phyloP scores from a whole-genome alignment of 1,140 invertebrate species.

The Oryctes rhinoceros region DNA sequence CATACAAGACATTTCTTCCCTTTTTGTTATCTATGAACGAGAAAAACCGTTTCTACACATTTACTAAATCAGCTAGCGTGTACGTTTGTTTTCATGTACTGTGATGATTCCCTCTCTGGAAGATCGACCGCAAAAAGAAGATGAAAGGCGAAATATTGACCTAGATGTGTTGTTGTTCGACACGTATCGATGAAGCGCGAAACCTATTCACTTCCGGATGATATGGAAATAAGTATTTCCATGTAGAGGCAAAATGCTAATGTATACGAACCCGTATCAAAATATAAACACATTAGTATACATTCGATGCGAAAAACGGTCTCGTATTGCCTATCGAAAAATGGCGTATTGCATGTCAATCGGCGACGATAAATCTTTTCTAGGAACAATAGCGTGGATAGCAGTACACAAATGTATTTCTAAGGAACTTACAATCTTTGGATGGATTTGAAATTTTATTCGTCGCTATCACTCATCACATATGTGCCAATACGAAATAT shows the following conservation, averaged over 20 bases:
- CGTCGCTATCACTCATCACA: no score
- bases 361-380: no score
- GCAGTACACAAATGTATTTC: no score
- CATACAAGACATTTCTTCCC: background rate
- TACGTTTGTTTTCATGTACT: background rate
- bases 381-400: no score
- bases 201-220: background rate
- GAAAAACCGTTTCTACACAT: background rate
- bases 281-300: slow-evolving; percentile 21
- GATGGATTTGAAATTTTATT: no score
- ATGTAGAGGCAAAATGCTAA: slow-evolving; percentile 19
- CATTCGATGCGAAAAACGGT: background rate
- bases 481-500: no score
- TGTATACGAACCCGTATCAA: background rate
- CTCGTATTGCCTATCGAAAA: background rate
- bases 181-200: background rate
- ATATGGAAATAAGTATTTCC: slow-evolving; percentile 14
- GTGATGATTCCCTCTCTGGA: background rate
- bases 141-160: slow-evolving; percentile 19
- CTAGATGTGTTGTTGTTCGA: slow-evolving; percentile 7
- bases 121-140: slow-evolving; percentile 7
- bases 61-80: background rate
- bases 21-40: background rate
- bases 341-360: no score
- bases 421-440: no score